Evolutionary conservation across 2,888 invertebrate species (phyloP).

Genomic region (Dichetophora obliterata): DNA sequence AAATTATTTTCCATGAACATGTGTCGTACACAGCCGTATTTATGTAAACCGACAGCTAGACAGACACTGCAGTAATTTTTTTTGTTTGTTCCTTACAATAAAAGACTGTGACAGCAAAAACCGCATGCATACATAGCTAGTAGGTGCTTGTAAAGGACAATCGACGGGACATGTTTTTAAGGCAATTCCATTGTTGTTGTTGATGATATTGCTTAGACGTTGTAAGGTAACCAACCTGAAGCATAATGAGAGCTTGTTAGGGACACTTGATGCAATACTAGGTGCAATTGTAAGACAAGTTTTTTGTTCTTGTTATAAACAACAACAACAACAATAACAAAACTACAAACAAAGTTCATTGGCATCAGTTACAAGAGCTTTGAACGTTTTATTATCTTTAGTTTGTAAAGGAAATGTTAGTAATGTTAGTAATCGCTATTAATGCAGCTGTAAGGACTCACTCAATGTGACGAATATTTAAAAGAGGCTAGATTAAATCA

Average conservation of each 20-base stretch:
- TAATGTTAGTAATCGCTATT: too few species aligned
- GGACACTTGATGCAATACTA: background rate
- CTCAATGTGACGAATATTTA: too few species aligned
- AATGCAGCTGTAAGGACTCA: too few species aligned
- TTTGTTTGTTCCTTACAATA: too few species aligned
- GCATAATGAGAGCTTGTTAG: background rate
- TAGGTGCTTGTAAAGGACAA: too few species aligned
- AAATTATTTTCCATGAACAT: background rate
- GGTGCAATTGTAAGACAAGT: background rate
- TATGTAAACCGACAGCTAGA: background rate
- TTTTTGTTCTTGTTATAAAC: background rate
- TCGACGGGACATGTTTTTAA: too few species aligned
- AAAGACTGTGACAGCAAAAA: too few species aligned
- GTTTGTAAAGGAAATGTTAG: background rate
- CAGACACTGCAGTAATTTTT: background rate
- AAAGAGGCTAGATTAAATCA: too few species aligned
- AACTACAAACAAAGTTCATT: conserved; percentile 13
- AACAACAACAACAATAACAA: background rate
- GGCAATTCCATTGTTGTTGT: background rate
- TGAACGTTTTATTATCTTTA: conserved; percentile 2
- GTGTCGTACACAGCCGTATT: background rate
- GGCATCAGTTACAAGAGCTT: conserved; percentile 8
- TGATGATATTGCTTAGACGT: background rate
- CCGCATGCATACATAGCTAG: too few species aligned
- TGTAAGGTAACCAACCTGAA: background rate